Evolutionary conservation across 2,888 invertebrate genomes (phyloP), one percentile per base, ranked within the genome.

Genomic region (Sphaerophoria rueppellii): DNA sequence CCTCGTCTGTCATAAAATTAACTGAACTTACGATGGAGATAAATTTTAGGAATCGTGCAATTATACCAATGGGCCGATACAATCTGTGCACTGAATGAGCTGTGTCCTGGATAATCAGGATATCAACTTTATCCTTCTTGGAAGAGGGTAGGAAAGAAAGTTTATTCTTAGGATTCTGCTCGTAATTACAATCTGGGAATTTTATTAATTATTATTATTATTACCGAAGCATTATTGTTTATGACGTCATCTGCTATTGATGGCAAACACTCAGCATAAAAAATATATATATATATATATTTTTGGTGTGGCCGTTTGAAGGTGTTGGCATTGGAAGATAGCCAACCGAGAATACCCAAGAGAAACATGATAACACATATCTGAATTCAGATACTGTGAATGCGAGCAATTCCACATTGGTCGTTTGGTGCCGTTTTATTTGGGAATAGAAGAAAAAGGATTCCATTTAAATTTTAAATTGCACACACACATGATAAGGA

Each of bases 191-290:
- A 86, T 82, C 86, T 82, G 86, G 67, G 77, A 78, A 86, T 86
- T 86, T 86, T 86, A 86, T 86, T 86, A 86, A 86, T 86, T 86
- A 86, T 86, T 86, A 86, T 86, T 86, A 71, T 82, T 86, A 82
- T 86, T 86, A 71, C 74, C 54, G 34, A 40, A 71, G 60, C 74
- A 65, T 65, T 63, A 63, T 82, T 86, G 82, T 77, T 78, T 82
- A 77, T 86, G 74, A 78, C 86, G 82, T 82, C 86, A 86, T 86
- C 86, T 86, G 86, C 72, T 82, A 82, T 78, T 82, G 86, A 86
- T 82, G 71, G 78, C 80, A 35, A 55, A 52, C 35, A 46, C 24
- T 61, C 57, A 11, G 48, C 32, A 12, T 0, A 7, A 55, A 35
- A 46, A 4, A 40, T 5, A 55, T 37, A 6, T 24, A 55, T 52